phyloP scores from a whole-genome alignment of 2,113 vertebrate genomes.

The Onychostruthus taczanowskii region DNA sequence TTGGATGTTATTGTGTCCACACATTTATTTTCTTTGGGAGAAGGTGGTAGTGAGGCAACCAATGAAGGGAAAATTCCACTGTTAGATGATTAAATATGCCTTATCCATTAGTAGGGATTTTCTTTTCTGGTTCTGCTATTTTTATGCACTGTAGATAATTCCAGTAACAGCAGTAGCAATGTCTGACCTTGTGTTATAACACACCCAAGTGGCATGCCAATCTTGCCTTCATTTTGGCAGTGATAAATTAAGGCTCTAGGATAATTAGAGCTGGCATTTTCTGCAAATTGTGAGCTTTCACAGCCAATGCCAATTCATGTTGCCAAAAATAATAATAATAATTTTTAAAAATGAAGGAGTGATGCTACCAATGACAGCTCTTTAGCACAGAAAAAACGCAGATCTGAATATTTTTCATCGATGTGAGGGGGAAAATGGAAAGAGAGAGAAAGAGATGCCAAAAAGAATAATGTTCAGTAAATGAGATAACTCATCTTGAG shows the following conservation, averaged over 20 bases:
- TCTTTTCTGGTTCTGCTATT: constrained; percentile 7
- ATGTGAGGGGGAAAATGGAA: not conserved
- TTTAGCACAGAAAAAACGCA: not conserved
- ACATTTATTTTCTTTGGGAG: not conserved
- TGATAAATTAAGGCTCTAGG: not conserved
- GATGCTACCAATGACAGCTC: not conserved
- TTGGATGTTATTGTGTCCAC: not conserved
- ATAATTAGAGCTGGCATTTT: constrained; percentile 38
- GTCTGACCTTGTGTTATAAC: constrained; percentile 31
- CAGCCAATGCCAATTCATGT: not conserved
- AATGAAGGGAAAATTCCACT: not conserved
- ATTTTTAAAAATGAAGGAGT: not conserved
- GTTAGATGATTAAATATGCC: not conserved
- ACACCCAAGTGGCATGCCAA: constrained; percentile 3
- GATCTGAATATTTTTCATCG: not conserved
- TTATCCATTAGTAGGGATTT: not conserved
- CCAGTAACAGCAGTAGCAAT: not conserved
- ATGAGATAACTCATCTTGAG: not conserved
- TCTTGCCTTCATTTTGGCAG: constrained; percentile 23
- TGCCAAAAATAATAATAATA: not conserved
- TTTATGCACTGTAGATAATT: not conserved
- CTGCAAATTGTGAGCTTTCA: not conserved
- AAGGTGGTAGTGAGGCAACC: not conserved
- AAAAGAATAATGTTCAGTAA: not conserved
- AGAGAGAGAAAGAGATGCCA: not conserved